Evolutionary conservation across 2,797 vertebrate genomes (phyloP).

Genomic region (Percopsis omiscomaycus): DNA sequence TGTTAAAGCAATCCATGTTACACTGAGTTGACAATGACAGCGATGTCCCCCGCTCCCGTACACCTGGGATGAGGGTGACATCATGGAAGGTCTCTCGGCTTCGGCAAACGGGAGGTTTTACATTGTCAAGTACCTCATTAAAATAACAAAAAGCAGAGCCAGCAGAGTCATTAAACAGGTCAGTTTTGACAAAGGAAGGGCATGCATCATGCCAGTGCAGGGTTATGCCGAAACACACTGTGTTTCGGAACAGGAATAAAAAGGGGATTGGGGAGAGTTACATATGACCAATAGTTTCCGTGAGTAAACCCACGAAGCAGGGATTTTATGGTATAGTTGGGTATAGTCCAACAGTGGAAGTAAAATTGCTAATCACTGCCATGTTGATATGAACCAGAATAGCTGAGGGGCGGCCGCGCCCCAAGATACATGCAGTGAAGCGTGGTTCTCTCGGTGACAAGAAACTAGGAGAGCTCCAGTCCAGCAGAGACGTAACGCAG

Average conservation of each 20-base stretch:
- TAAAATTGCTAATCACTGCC: slow-evolving; percentile 60
- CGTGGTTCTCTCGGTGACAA: neutral
- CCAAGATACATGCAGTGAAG: slow-evolving; percentile 1
- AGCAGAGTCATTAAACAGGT: slow-evolving; percentile 55
- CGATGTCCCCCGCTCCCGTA: slow-evolving; percentile 6
- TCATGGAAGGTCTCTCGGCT: slow-evolving; percentile 72
- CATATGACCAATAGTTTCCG: slow-evolving; percentile 74
- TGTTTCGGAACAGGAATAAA: slow-evolving; percentile 16
- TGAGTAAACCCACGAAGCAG: slow-evolving; percentile 55
- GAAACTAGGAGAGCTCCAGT: neutral
- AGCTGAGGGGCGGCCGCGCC: slow-evolving; percentile 9
- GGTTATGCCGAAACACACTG: slow-evolving; percentile 36
- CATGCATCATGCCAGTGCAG: slow-evolving; percentile 33
- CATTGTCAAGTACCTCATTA: slow-evolving; percentile 65
- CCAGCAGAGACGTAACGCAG: neutral
- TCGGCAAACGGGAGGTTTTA: slow-evolving; percentile 51
- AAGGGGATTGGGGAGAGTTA: slow-evolving; percentile 20
- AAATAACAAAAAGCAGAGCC: slow-evolving; percentile 67
- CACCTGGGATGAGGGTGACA: slow-evolving; percentile 70
- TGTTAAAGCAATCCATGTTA: too few species aligned
- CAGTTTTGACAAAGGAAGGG: slow-evolving; percentile 56
- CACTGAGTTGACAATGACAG: neutral
- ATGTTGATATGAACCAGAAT: slow-evolving; percentile 66
- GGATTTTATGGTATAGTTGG: slow-evolving; percentile 36
- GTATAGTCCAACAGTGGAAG: slow-evolving; percentile 63